Percentiles rank a stretch among this genome's conserved stretches.
Conservation (phyloP, 2,113 vertebrate genomes). For the Oryzias woworae region DNA sequence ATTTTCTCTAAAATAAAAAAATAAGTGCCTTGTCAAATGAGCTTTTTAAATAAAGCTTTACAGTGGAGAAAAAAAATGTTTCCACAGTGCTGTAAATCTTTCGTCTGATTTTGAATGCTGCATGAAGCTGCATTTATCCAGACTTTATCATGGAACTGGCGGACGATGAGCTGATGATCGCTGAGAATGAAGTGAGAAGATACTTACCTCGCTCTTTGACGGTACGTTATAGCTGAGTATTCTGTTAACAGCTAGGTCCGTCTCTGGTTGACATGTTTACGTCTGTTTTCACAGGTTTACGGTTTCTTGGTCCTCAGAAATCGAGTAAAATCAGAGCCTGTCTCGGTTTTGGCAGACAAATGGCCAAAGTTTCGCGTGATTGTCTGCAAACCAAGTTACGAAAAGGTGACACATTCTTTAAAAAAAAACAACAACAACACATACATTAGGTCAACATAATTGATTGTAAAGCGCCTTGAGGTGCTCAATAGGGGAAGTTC, state of each 20-base stretch:
- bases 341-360: slow-evolving; percentile 56
- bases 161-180: slow-evolving; percentile 43
- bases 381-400: slow-evolving; percentile 33
- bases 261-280: neutral
- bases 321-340: slow-evolving; percentile 28
- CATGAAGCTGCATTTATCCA: rapidly evolving
- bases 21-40: no score
- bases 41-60: no score
- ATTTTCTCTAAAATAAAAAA: no score
- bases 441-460: no score
- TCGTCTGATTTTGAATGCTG: no score
- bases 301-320: slow-evolving; percentile 45
- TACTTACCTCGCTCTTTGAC: slow-evolving; percentile 54
- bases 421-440: no score
- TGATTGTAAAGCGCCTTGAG: no score
- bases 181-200: slow-evolving; percentile 34
- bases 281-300: slow-evolving; percentile 49
- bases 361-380: slow-evolving; percentile 69
- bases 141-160: slow-evolving; percentile 43
- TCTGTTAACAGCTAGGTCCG: no score
- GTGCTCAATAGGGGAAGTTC: no score
- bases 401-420: slow-evolving; percentile 32
- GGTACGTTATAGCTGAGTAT: slow-evolving; percentile 21
- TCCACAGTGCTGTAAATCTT: no score
- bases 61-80: no score